A percentile compares a stretch with the other conserved stretches of the same genome.
These are phyloP conservation scores for Engystomops pustulosus DNA, from an alignment of 2,113 vertebrate species.

Conservation along the genomic window DNA sequence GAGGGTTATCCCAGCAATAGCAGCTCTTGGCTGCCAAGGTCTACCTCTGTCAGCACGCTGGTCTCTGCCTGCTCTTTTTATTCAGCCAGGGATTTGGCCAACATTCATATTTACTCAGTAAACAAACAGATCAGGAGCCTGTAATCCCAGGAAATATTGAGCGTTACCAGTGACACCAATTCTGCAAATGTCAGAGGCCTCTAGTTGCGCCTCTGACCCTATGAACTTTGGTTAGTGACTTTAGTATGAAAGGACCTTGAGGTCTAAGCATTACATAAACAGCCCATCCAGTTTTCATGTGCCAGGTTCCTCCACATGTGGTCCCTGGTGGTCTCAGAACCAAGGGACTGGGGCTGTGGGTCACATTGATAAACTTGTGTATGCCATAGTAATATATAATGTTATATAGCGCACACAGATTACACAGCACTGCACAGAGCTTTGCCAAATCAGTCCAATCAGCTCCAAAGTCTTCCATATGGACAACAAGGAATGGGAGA, in stretches of 20 bases:
- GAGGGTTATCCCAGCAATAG: not conserved
- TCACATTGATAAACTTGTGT: too few species aligned
- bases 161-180: not conserved
- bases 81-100: not conserved
- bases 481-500: too few species aligned
- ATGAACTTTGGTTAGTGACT: not conserved
- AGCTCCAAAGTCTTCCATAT: too few species aligned
- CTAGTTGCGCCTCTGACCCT: not conserved
- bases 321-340: too few species aligned
- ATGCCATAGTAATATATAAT: too few species aligned
- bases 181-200: slow-evolving; percentile 7
- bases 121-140: slow-evolving; percentile 16
- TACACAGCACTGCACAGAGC: too few species aligned
- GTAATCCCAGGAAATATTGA: not conserved
- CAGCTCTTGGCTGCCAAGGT: not conserved
- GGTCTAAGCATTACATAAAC: too few species aligned
- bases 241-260: not conserved
- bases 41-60: not conserved
- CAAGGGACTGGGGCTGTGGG: too few species aligned
- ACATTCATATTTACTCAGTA: slow-evolving; percentile 7
- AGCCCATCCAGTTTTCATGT: too few species aligned
- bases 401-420: too few species aligned
- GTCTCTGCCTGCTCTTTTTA: not conserved
- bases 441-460: too few species aligned
- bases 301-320: too few species aligned